Evolutionary conservation across 1,140 invertebrate species (phyloP), one percentile per base, ranked within the genome.

Genomic region (Calliphora vicina): DNA sequence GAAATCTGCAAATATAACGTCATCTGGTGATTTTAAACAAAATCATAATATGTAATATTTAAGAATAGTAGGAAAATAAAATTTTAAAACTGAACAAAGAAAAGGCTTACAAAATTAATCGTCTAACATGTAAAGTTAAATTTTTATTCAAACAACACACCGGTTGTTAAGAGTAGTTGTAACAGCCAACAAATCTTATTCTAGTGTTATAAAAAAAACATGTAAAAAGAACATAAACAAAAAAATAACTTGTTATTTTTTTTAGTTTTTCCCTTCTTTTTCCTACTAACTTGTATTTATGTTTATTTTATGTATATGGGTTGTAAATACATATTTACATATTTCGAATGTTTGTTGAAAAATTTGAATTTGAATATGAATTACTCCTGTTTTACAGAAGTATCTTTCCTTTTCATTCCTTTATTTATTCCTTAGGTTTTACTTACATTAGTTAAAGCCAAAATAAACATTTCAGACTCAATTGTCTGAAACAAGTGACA

Each of bases 261-360:
- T 50, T 50, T 50, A 35, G 45, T 50, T 50, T 43, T 43, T 35
- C 35, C 35, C 35, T 35, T 35, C 10, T 35, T 35, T 35, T 35
- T 8, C 10, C 35, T 35, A 0, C 35, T 74, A n/a, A n/a, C n/a
- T n/a, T n/a, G n/a, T 74, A 74, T 74, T 74, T 74, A 74, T 74
- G 26, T 74, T 74, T 74, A 74, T 74, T 74, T 74, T 74, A 74
- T 74, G 72, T 74, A 74, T 74, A 26, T 74, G 26, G 72, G 72
- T 74, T 74, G 26, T 20, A 74, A 50, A 50, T 23, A 67, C 20
- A 67, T 67, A 23, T 67, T 67, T 23, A 67, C 61, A 67, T 67
- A 25, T 67, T 67, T 67, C 25, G 2, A 23, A 23, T 67, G 20
- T 67, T 67, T 67, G 61, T 67, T 20, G n/a, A 57, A 17, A 57